Percentiles rank a stretch among this genome's conserved stretches.
These are phyloP conservation scores for Chlamydotis undulata DNA, from an alignment of 2,113 vertebrate species.

Conservation along the genomic window DNA sequence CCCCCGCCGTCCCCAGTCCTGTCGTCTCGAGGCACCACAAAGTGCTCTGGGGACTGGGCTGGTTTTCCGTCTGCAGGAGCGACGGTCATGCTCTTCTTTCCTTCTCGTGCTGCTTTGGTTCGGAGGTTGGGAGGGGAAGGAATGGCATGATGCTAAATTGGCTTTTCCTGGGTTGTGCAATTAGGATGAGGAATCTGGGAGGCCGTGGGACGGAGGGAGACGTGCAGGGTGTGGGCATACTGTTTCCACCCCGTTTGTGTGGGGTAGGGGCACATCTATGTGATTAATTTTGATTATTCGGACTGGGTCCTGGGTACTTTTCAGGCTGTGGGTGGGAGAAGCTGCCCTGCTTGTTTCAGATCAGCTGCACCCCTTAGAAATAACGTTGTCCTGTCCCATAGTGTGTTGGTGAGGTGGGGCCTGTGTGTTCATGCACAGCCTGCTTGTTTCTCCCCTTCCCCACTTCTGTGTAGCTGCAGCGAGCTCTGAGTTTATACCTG, in stretches of 20 bases:
- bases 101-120: not conserved
- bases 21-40: not conserved
- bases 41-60: not conserved
- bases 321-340: not conserved
- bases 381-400: fast-evolving
- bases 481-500: not conserved
- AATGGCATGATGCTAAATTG: not conserved
- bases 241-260: not conserved
- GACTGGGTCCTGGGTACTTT: not conserved
- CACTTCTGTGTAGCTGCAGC: fast-evolving
- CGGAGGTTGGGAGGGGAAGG: not conserved
- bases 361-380: not conserved
- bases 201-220: not conserved
- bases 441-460: not conserved
- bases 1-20: not conserved
- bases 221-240: fast-evolving
- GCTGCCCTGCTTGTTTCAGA: not conserved
- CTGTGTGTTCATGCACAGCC: not conserved
- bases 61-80: not conserved
- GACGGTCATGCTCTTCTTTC: fast-evolving
- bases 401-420: not conserved
- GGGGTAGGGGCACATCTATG: not conserved
- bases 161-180: conserved; percentile 16
- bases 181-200: not conserved
- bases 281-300: not conserved